These are phyloP conservation scores for Aegypius monachus DNA, from an alignment of 2,113 vertebrate species.

Conservation along the genomic window DNA sequence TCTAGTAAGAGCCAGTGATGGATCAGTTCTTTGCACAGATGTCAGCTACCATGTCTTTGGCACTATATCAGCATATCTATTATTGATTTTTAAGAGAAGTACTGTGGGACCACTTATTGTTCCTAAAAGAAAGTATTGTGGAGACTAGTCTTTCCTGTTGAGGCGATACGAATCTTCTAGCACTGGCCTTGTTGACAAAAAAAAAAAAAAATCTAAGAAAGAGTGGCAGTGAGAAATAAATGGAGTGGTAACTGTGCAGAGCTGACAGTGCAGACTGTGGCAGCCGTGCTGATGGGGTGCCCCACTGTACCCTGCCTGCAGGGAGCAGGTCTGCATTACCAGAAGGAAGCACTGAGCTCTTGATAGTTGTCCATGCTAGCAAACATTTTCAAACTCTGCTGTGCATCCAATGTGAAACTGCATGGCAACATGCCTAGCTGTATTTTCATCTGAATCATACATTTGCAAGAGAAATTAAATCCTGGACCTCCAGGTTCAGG, in stretches of 20 bases:
- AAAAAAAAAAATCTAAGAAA: background rate
- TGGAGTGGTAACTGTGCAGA: background rate
- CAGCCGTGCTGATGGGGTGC: background rate
- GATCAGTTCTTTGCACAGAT: background rate
- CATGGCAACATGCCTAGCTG: background rate
- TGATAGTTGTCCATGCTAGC: accelerated
- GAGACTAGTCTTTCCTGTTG: background rate
- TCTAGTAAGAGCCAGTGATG: background rate
- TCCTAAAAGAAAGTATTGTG: background rate
- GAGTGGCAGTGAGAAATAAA: background rate
- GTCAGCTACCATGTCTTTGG: background rate
- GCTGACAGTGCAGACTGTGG: background rate
- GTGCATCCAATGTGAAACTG: background rate
- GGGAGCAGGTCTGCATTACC: background rate
- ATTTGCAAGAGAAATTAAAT: background rate
- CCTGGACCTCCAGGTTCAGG: background rate
- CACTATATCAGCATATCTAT: background rate
- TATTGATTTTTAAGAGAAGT: background rate
- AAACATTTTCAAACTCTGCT: background rate
- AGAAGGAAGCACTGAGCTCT: background rate
- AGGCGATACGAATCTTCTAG: background rate
- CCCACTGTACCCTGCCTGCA: background rate
- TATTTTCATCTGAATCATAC: background rate
- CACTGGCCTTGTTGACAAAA: background rate
- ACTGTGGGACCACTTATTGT: background rate